Base-by-base conservation (phyloP, 2,888 invertebrate genomes). In the Halictus quadricinctus region DNA sequence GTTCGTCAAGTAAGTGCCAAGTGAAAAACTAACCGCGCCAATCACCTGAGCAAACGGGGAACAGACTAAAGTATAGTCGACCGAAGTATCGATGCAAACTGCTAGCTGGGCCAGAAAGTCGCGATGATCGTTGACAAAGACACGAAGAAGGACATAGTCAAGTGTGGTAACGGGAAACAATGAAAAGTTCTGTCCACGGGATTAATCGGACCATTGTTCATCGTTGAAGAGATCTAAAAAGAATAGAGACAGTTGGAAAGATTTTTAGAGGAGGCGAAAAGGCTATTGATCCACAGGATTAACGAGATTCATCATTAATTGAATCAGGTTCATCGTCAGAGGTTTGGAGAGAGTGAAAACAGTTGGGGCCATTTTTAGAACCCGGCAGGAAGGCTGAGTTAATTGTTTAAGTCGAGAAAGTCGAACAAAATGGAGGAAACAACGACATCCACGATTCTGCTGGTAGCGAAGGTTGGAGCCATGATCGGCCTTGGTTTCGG, bases 401-500 rank as follows among this genome's bases (percentile, higher is more conserved):
- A 15, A 64, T 13, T 64, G 7, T 15, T 15, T 2, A 15, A 8
- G 12, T 60, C n/a, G 60, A n/a, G 25, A 12, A 60, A 66, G 36
- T 21, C 18, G 21, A 36, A 60, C 10, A 66, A 83, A n/a, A 90
- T 90, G 93, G 93, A 90, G 21, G 84, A 90, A 29, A 13, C 83
- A 29, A 78, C 84, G 10, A 76, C 84, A 50, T 84, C 91, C 64
- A 90, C 91, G 60, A 87, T 92, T 46, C 90, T 96, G 0, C 91
- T 96, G 25, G 90, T 95, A 70, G 95, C 96, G 4, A 97, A 97
- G 94, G 93, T 96, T 79, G 95, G 96, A 15, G 95, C 96, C 1
- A 96, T 97, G 95, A 87, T 95, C 48, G 95, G 96, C 4, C 94
- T 97, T 87, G 96, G 96, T 10, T 88, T 95, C 7, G 95, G 95